phyloP scores from a whole-genome alignment of 2,888 invertebrate genomes.

The Harmothoe impar region DNA sequence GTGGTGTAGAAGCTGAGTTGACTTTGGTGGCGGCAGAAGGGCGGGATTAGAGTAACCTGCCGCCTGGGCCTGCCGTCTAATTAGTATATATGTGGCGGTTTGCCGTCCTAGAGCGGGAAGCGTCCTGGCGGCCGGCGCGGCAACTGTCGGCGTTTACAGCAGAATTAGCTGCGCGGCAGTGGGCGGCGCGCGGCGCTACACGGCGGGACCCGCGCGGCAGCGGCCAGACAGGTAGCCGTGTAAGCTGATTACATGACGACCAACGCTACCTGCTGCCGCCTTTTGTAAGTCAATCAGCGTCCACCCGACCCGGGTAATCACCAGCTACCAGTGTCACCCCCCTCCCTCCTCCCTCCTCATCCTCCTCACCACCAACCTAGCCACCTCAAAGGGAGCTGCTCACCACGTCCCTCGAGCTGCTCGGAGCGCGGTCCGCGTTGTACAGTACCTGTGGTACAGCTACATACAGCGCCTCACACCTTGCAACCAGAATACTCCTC shows the following conservation, averaged over 20 bases:
- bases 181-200: neutral
- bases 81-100: neutral
- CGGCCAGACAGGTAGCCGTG: no score
- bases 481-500: no score
- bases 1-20: neutral
- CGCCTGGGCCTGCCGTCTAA: neutral
- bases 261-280: neutral
- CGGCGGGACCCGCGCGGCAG: neutral
- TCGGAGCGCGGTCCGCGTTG: no score
- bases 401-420: no score
- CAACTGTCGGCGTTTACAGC: neutral
- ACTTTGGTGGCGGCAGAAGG: neutral
- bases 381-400: no score
- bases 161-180: neutral
- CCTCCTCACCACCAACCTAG: no score
- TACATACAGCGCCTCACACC: no score
- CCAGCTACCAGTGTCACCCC: constrained; percentile 7
- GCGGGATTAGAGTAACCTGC: neutral
- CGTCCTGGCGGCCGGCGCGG: neutral
- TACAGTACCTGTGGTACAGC: no score
- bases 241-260: constrained; percentile 32
- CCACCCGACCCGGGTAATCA: constrained; percentile 24
- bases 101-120: neutral
- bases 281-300: constrained; percentile 45
- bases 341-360: neutral